Evolutionary conservation across 2,113 vertebrate species (phyloP).

Genomic region (Pelodiscus sinensis): DNA sequence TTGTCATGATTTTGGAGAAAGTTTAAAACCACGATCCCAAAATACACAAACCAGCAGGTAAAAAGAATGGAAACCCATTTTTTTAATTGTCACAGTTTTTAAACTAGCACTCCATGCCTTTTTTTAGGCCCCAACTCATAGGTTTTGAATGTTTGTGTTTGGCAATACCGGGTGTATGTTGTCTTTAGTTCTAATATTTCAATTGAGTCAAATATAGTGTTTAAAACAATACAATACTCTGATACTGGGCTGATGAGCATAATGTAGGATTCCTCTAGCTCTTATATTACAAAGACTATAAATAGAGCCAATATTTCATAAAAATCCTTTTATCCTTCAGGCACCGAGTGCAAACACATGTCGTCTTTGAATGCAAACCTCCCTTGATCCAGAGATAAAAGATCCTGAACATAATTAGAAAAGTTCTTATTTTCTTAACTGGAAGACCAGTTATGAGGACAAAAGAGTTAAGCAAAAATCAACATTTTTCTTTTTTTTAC

Average conservation of each 20-base stretch:
- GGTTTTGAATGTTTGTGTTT: background rate
- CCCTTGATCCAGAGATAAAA: slow-evolving; percentile 31
- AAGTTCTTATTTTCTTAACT: slow-evolving; percentile 9
- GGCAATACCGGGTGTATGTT: background rate
- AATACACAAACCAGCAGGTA: background rate
- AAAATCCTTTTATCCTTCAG: slow-evolving; percentile 43
- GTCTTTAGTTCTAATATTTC: background rate
- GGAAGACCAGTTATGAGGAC: background rate
- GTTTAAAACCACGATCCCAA: background rate
- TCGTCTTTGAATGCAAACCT: slow-evolving; percentile 11
- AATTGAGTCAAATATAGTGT: background rate
- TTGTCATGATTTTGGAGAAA: background rate
- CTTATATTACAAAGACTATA: slow-evolving; percentile 35
- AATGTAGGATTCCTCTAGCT: background rate
- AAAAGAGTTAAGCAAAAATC: background rate
- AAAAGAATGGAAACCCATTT: background rate
- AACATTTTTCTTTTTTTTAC: background rate
- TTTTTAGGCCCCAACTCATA: background rate
- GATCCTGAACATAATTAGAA: slow-evolving; percentile 12
- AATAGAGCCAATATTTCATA: slow-evolving; percentile 30
- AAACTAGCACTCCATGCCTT: background rate
- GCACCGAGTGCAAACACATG: slow-evolving; percentile 33
- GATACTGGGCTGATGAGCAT: background rate
- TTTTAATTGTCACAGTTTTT: background rate
- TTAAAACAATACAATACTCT: background rate